Evolutionary conservation across 2,888 invertebrate genomes (phyloP), one percentile per base, ranked within the genome.

Genomic region (Eupelmus urozonus): DNA sequence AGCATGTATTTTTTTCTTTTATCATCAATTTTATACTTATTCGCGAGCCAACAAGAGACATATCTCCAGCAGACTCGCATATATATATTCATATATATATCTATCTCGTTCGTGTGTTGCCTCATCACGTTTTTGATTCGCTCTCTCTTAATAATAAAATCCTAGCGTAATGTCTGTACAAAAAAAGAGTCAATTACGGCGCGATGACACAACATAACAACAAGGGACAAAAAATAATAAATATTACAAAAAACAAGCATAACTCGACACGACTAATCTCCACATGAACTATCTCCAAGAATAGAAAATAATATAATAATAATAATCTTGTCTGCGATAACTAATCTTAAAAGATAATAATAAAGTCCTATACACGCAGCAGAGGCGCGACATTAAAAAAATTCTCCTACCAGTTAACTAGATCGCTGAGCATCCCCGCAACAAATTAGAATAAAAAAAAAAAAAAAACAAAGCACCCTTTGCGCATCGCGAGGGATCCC

Each of bases 241-340:
- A 53, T 53, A 53, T 53, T n/a, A n/a, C n/a, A 71, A 60, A 76
- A 79, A 79, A 65, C 55, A 71, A 25, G 76, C 75, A 81, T 80
- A 82, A n/a, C n/a, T n/a, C n/a, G 82, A n/a, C 69, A 82, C 82
- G 69, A 73, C 72, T 79, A 76, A 60, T 69, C 40, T 57, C 42
- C 65, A 74, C 65, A 57, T 40, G 70, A 25, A 62, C 2, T 45
- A 9, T 45, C 69, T 57, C 40, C 45, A 62, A 72, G 59, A 72
- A 77, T 72, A 66, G 57, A 67, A 63, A 62, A 59, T 70, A 57
- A 70, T 62, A 75, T 76, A 34, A 60, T 78, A 80, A 76, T 80
- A 66, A 69, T 78, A 72, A 82, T 67, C 76, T 69, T 59, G 78
- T 67, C 57, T 18, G 65, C 79, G 76, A 82, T 73, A 72, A 65